phyloP scores from a whole-genome alignment of 2,888 invertebrate genomes.

The Scaptodrosophila latifasciaeformis region DNA sequence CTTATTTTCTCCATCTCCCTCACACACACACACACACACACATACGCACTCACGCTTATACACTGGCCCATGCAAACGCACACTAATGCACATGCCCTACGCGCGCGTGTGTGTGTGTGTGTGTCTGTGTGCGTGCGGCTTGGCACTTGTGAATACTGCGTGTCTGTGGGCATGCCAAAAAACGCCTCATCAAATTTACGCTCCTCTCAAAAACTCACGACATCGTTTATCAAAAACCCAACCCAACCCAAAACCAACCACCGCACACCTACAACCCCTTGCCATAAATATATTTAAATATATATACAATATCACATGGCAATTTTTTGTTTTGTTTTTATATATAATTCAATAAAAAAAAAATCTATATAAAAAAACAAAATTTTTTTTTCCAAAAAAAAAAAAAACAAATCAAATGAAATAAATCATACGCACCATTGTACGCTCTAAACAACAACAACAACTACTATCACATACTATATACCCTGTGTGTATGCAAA shows the following conservation, averaged over 20 bases:
- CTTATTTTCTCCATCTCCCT: too few relatives aligned
- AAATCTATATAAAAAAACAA: constrained; percentile 15
- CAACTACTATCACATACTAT: constrained; percentile 20
- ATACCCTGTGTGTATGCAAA: constrained; percentile 52
- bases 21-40: constrained; percentile 25
- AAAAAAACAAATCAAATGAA: constrained; percentile 36
- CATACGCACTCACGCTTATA: not conserved
- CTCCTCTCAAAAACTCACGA: constrained; percentile 25
- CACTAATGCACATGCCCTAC: too few relatives aligned
- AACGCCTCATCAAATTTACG: too few relatives aligned
- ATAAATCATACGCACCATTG: constrained; percentile 47
- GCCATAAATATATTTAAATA: constrained; percentile 13
- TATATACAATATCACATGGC: constrained; percentile 18
- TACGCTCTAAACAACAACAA: constrained; percentile 39
- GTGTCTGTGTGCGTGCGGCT: constrained; percentile 47
- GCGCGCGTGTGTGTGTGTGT: constrained; percentile 10
- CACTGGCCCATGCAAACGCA: too few relatives aligned
- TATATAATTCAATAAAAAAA: not conserved
- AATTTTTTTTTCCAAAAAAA: not conserved
- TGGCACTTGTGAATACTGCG: too few relatives aligned
- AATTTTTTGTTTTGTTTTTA: not conserved
- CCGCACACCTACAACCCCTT: constrained; percentile 15
- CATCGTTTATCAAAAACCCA: constrained; percentile 7
- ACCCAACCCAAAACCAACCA: not conserved
- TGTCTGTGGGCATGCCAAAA: too few relatives aligned